Conservation (phyloP, 1,140 invertebrate genomes). For the Mycetomoellerius zeteki region DNA sequence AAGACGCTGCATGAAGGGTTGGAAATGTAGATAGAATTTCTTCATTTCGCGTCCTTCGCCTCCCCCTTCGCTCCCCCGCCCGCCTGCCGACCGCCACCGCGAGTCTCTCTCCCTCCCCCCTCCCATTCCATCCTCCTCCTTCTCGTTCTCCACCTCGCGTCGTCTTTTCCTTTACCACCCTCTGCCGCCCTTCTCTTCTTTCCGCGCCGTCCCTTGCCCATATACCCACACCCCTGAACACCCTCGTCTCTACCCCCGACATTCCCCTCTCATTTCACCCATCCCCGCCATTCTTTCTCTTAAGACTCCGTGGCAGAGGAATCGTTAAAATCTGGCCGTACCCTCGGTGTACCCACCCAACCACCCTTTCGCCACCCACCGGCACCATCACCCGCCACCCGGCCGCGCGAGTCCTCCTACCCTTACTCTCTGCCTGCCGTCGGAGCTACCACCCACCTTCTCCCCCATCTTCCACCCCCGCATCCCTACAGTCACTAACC, state of each 20-base stretch:
- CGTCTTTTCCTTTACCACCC: slow-evolving; percentile 75
- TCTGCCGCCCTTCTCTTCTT: slow-evolving; percentile 74
- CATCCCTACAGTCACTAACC: slow-evolving; percentile 82
- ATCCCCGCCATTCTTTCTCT: slow-evolving; percentile 87
- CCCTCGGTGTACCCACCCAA: slow-evolving; percentile 79
- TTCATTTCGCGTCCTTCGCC: slow-evolving; percentile 86
- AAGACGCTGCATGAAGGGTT: slow-evolving; percentile 87
- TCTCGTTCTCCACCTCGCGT: slow-evolving; percentile 61
- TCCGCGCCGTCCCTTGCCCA: slow-evolving; percentile 69
- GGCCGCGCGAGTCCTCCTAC: slow-evolving; percentile 60
- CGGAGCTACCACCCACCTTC: slow-evolving; percentile 62
- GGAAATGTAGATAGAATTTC: slow-evolving; percentile 88
- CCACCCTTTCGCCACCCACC: slow-evolving; percentile 70
- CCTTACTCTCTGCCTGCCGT: slow-evolving; percentile 66
- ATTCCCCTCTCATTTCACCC: slow-evolving; percentile 82
- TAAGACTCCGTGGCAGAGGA: slow-evolving; percentile 87
- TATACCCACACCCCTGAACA: slow-evolving; percentile 67
- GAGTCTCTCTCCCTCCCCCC: slow-evolving; percentile 69
- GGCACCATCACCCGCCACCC: slow-evolving; percentile 57
- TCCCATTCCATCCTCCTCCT: slow-evolving; percentile 45
- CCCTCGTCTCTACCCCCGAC: slow-evolving; percentile 75
- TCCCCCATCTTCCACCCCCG: slow-evolving; percentile 20
- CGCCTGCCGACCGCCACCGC: slow-evolving; percentile 77
- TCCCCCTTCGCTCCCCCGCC: slow-evolving; percentile 65
- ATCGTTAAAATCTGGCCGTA: slow-evolving; percentile 88